Percentiles rank a stretch among this genome's conserved stretches.
These are phyloP conservation scores for Amazonetta brasiliensis DNA, from an alignment of 2,797 vertebrate genomes.

Conservation along the genomic window DNA sequence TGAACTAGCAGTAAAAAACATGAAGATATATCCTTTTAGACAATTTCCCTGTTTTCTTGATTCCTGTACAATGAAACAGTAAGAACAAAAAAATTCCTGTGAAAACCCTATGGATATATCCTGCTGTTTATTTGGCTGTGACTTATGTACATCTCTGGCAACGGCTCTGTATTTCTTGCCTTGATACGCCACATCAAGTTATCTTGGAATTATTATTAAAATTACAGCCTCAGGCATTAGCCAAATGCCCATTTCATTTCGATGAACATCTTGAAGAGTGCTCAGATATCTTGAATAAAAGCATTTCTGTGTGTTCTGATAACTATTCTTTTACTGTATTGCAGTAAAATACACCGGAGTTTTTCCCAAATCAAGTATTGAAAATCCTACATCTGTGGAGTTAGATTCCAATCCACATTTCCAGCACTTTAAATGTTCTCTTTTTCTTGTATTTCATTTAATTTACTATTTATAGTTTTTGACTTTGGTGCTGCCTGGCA, in stretches of 20 bases:
- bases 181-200: constrained; percentile 39
- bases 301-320: not conserved
- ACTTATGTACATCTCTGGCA: not conserved
- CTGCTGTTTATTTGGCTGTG: constrained; percentile 6
- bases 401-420: not conserved
- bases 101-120: not conserved
- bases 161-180: not conserved
- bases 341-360: not conserved
- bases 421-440: not conserved
- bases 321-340: not conserved
- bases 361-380: not conserved
- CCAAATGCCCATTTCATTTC: constrained; percentile 41
- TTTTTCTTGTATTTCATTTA: constrained; percentile 9
- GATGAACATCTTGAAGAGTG: not conserved
- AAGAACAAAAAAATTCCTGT: not conserved
- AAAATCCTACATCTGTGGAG: not conserved
- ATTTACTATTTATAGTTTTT: not conserved
- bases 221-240: constrained; percentile 52
- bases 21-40: not conserved
- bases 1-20: not conserved
- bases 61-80: not conserved
- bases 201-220: constrained; percentile 57
- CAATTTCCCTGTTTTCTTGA: not conserved
- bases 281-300: constrained; percentile 11
- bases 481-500: not conserved